Percentiles rank a stretch among this genome's conserved stretches.
phyloP scores from a whole-genome alignment of 2,888 invertebrate genomes.

The Troides helena region DNA sequence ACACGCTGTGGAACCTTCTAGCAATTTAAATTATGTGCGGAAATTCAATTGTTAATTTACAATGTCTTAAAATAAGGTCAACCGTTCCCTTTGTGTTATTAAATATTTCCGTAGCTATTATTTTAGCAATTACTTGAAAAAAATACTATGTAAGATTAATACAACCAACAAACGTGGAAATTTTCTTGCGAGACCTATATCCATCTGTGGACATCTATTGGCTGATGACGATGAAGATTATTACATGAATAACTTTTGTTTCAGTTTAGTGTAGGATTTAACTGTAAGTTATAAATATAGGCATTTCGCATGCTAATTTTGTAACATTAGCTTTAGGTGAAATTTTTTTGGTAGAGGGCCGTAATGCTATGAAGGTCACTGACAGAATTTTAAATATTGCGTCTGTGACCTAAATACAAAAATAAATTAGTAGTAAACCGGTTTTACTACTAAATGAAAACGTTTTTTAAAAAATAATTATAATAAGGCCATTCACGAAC shows the following conservation, averaged over 20 bases:
- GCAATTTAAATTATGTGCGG: background rate
- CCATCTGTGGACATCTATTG: too few species aligned
- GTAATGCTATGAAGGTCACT: slow-evolving; percentile 18
- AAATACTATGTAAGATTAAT: too few species aligned
- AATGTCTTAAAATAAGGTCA: slow-evolving; percentile 2
- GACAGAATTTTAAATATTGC: slow-evolving; percentile 27
- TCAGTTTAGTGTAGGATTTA: background rate
- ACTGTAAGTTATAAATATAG: background rate
- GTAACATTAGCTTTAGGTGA: slow-evolving; percentile 8
- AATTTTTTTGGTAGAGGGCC: slow-evolving; percentile 13
- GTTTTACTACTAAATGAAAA: slow-evolving; percentile 7
- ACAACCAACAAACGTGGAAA: too few species aligned
- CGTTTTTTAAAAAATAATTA: background rate
- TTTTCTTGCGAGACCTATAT: too few species aligned
- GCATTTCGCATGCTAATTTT: slow-evolving; percentile 16
- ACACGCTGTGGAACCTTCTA: background rate
- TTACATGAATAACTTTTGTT: background rate
- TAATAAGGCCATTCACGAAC: background rate
- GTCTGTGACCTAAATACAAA: slow-evolving; percentile 29
- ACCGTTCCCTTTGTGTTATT: slow-evolving; percentile 8
- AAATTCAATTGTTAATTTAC: slow-evolving; percentile 13
- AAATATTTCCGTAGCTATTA: background rate
- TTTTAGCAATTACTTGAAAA: background rate
- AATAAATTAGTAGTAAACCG: slow-evolving; percentile 26
- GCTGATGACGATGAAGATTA: too few species aligned